Base-by-base conservation (phyloP, 2,113 vertebrate species). In the Litocranius walleri region DNA sequence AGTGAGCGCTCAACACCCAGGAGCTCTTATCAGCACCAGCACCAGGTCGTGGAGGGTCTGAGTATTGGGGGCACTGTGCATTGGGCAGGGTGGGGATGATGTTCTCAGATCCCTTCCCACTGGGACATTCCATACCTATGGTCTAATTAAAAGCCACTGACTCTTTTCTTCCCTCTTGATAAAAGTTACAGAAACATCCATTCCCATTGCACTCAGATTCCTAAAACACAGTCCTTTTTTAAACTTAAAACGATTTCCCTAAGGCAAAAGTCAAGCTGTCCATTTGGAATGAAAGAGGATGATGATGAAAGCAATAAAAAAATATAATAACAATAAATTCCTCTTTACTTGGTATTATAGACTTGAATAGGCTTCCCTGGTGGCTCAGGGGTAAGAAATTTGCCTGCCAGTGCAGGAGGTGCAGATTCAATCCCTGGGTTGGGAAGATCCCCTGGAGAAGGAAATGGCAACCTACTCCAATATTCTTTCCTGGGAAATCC, bases 31-130 rank as follows among this genome's bases (percentile, higher is more conserved):
- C 40, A 7, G 0, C 11, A 3, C 17, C 4, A 23, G 43, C 9
- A 2, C 14, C 15, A 0, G 5, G 3, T 1, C 6, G 27, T 5
- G 23, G 50, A 45, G 36, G 52, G 40, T 91, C 6, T 29, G 25
- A 6, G 29, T 1, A 3, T 0, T 1, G 16, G 7, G 29, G 7
- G 29, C 0, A 0, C 64, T 16, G 5, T 9, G 40, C 23, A 17
- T 14, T 19, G 43, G 62, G 25, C 19, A 7, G 67, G 3, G 17
- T 43, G 36, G 71, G 71, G 71, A 27, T 7, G 36, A 7, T 36
- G 62, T 61, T 36, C 77, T 0, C 5, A 13, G 36, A 21, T 1
- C 1, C 16, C 10, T 15, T 23, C 48, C 13, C 0, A 17, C 11
- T 5, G 3, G 25, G 27, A 30, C 54, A 23, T 5, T 4, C 16